A percentile compares a stretch with the other conserved stretches of the same genome.
These are phyloP conservation scores for Poeciliopsis occidentalis DNA, from an alignment of 2,113 vertebrate species.

Conservation along the genomic window DNA sequence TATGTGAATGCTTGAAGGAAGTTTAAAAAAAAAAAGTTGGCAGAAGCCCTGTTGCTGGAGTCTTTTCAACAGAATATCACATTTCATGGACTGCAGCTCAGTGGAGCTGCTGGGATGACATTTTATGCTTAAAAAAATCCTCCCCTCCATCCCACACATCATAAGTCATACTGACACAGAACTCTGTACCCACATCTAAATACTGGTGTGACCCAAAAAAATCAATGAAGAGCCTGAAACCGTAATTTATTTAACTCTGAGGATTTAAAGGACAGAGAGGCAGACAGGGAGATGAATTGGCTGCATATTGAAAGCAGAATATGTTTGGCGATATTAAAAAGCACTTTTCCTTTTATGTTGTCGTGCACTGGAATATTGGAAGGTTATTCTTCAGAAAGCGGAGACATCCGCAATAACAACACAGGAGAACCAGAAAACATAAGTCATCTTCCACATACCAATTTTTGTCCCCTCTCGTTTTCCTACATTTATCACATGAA, in stretches of 20 bases:
- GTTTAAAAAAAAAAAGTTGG: not conserved
- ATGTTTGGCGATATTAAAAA: not conserved
- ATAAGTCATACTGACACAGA: conserved; percentile 28
- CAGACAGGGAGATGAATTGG: not conserved
- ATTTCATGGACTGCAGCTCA: conserved; percentile 39
- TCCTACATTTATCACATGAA: not conserved
- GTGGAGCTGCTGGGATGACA: conserved; percentile 9
- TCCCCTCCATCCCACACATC: conserved; percentile 5
- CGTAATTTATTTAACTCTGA: conserved; percentile 16
- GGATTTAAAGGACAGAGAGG: not conserved
- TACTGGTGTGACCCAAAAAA: conserved; percentile 8
- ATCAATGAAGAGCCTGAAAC: conserved; percentile 14
- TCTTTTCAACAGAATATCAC: conserved; percentile 36
- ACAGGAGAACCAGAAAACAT: not conserved
- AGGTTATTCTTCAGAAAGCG: not conserved
- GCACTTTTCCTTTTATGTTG: conserved; percentile 2
- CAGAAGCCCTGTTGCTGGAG: conserved; percentile 24
- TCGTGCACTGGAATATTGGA: not conserved
- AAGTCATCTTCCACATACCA: not conserved
- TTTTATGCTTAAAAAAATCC: conserved; percentile 30
- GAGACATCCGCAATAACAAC: not conserved
- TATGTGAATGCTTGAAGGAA: conserved; percentile 22
- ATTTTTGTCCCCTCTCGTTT: not conserved
- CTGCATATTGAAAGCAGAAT: conserved; percentile 3
- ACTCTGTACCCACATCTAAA: conserved; percentile 8